Evolutionary conservation across 37 sponge, comb jelly and placozoan species (phyloP).

Genomic region (Oscarella lobularis): DNA sequence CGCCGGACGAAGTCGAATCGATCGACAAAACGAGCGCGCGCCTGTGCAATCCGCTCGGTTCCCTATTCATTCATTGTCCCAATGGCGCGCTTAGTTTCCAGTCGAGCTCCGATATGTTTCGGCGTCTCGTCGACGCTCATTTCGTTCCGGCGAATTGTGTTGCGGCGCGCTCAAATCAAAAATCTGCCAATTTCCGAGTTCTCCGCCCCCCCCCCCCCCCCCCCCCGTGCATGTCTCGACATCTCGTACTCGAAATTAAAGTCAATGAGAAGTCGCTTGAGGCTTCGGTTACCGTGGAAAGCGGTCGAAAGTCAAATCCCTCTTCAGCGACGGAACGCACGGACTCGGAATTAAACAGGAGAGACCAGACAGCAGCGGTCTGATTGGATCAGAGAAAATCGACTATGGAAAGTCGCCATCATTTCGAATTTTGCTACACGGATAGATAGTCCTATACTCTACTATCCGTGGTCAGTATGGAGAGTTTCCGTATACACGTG

Average conservation of each 20-base stretch:
- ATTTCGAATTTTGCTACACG: conserved; percentile 76
- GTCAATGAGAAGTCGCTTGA: neutral
- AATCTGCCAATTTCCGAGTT: conserved; percentile 25
- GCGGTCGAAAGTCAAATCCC: neutral
- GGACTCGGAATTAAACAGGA: neutral
- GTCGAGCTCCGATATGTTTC: conserved; percentile 26
- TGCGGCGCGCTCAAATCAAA: conserved; percentile 45
- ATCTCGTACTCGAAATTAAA: conserved; percentile 58
- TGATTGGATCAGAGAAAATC: neutral
- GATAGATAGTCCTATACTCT: too few relatives aligned
- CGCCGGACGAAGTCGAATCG: conserved; percentile 28
- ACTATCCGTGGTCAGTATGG: too few relatives aligned
- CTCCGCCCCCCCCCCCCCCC: conserved; percentile 59
- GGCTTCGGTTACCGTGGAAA: neutral
- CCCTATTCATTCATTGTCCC: conserved; percentile 22
- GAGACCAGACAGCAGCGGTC: neutral
- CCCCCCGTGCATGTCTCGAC: conserved; percentile 43
- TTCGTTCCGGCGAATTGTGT: conserved; percentile 33
- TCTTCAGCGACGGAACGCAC: neutral
- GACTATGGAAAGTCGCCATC: conserved; percentile 46
- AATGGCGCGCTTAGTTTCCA: conserved; percentile 11
- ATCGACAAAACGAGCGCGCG: neutral
- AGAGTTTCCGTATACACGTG: too few relatives aligned
- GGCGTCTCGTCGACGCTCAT: conserved; percentile 18
- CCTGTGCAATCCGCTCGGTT: conserved; percentile 22